phyloP scores from a whole-genome alignment of 1,140 invertebrate species.

The Stenopsyche tienmushanensis region DNA sequence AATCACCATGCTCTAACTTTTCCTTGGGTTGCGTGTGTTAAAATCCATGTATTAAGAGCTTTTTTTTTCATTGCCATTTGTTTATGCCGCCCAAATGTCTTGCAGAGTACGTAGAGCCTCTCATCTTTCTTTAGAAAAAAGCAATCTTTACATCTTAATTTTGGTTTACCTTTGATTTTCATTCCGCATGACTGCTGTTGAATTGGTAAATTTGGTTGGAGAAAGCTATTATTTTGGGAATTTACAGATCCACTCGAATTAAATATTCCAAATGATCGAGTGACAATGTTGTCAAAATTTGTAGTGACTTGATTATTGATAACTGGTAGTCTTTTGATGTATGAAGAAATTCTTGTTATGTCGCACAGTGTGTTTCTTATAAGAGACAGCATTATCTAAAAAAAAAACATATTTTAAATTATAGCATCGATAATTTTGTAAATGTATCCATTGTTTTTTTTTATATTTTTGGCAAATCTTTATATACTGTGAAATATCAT shows the following conservation, averaged over 20 bases:
- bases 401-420: slow-evolving; percentile 5
- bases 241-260: not conserved
- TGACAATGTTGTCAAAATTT: too few species aligned
- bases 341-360: slow-evolving; percentile 2
- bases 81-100: slow-evolving; percentile 69
- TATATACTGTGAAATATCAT: too few species aligned
- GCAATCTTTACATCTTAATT: slow-evolving; percentile 69
- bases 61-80: slow-evolving; percentile 63
- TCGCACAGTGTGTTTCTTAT: slow-evolving; percentile 10
- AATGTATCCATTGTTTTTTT: too few species aligned
- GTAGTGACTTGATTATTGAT: not conserved
- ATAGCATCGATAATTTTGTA: not conserved
- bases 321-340: not conserved
- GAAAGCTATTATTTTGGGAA: not conserved
- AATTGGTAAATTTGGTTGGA: slow-evolving; percentile 16
- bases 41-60: slow-evolving; percentile 63
- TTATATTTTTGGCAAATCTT: too few species aligned
- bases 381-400: slow-evolving; percentile 29
- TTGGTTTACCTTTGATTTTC: slow-evolving; percentile 62
- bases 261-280: slow-evolving; percentile 11
- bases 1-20: slow-evolving; percentile 56
- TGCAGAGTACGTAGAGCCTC: slow-evolving; percentile 66
- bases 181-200: slow-evolving; percentile 51
- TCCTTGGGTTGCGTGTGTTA: slow-evolving; percentile 63
- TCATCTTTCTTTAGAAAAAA: slow-evolving; percentile 63